Evolutionary conservation across 2,888 invertebrate genomes (phyloP), one percentile per base, ranked within the genome.

Genomic region (Rutpela maculata): DNA sequence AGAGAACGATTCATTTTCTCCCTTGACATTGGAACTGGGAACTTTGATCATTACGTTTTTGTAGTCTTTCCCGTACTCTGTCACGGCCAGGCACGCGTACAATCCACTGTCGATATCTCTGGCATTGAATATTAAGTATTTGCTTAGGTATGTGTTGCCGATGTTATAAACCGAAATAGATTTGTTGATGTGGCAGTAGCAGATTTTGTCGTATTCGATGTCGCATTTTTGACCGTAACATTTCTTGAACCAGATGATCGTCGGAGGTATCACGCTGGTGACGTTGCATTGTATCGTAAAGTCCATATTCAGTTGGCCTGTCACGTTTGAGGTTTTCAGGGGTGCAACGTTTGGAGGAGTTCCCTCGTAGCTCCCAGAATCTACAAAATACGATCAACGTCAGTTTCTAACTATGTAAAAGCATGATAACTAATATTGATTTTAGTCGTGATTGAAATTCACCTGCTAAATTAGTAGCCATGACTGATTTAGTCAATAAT

Each of bases 221-320:
- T 88, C 87, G 78, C 88, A 88, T 66, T 84, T 86, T 18, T 80
- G 80, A 7, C 84, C 85, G 75, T 85, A 85, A 71, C 88, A 87
- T 78, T 87, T 87, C 78, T 88, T 89, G 76, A 89, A 87, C 89
- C 89, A 89, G 75, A 86, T 85, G 56, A 89, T 87, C 63, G 84
- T 84, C 0, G 88, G 88, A 0, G 86, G 87, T 17, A 85, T 84
- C 59, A 85, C 84, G 76, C 89, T 88, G 38, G 85, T 86, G n/a
- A 88, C 86, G 75, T 87, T 88, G 78, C 89, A 89, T 35, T 87
- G 88, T 19, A 89, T 87, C 17, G 88, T 87, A 22, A 88, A 82
- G 79, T 88, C 87, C 69, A 85, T 83, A 73, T 87, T 87, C 43
- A 85, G 80, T 15, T 83, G 78, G 57, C 85, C 82, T 7, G 88